phyloP scores from a whole-genome alignment of 2,113 vertebrate species.

The Rhinolophus ferrumequinum region DNA sequence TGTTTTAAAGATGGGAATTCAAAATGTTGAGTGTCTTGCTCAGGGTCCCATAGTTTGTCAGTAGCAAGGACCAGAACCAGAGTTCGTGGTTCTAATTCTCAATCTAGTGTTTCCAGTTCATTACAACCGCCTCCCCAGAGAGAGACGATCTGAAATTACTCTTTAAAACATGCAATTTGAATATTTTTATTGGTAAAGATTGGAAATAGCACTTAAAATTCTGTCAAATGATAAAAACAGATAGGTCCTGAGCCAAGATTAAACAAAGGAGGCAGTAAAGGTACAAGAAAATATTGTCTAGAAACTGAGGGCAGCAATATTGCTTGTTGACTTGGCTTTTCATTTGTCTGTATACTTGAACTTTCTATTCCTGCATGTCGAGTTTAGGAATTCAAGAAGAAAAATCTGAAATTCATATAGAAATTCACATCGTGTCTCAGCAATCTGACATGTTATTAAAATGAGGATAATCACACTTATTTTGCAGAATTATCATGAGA shows the following conservation, averaged over 20 bases:
- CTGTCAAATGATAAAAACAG: constrained; percentile 51
- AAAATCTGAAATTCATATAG: neutral
- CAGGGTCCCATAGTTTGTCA: neutral
- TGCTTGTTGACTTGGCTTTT: neutral
- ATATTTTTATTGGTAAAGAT: constrained; percentile 60
- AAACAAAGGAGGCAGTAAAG: constrained; percentile 46
- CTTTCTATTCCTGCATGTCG: constrained; percentile 3
- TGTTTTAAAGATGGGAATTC: neutral
- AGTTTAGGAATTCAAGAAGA: neutral
- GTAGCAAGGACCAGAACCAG: constrained; percentile 1
- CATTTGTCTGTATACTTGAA: neutral
- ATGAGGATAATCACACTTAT: neutral
- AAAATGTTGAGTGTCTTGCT: neutral
- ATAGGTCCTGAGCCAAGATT: constrained; percentile 54
- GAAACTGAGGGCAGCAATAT: neutral
- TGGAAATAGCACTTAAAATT: constrained; percentile 68
- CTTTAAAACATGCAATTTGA: constrained; percentile 54
- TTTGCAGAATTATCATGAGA: neutral
- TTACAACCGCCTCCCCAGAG: constrained; percentile 45
- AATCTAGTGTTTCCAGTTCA: neutral
- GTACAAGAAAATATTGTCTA: constrained; percentile 13
- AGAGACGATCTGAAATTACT: constrained; percentile 51
- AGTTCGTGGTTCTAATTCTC: neutral
- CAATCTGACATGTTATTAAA: constrained; percentile 40
- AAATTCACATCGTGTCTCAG: neutral